A percentile compares a stretch with the other conserved stretches of the same genome.
phyloP scores from a whole-genome alignment of 2,888 invertebrate species.

The Germaria angustata region DNA sequence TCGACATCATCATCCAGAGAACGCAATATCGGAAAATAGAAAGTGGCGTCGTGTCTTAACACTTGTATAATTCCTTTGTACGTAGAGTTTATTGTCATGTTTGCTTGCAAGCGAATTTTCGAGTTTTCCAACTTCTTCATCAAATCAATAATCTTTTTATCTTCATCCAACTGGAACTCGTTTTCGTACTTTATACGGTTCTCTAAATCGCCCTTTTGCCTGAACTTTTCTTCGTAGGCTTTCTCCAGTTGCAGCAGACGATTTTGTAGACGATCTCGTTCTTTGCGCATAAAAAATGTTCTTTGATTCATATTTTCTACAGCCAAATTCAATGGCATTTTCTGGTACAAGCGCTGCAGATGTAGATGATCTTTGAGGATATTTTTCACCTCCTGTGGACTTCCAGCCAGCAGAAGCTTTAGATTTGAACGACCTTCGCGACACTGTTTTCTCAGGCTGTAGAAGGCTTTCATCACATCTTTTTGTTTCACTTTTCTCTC shows the following conservation, averaged over 20 bases:
- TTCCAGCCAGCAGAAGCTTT: constrained; percentile 60
- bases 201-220: constrained; percentile 63
- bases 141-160: constrained; percentile 52
- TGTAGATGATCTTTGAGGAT: constrained; percentile 69
- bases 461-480: background rate
- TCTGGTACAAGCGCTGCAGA: constrained; percentile 69
- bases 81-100: constrained; percentile 68
- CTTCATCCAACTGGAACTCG: constrained; percentile 68
- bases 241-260: constrained; percentile 66
- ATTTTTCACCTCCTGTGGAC: constrained; percentile 68
- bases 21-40: constrained; percentile 71
- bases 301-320: constrained; percentile 71
- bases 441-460: constrained; percentile 67
- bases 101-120: constrained; percentile 69
- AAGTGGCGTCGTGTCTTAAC: constrained; percentile 70
- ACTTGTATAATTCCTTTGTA: constrained; percentile 70
- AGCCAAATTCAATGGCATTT: constrained; percentile 69
- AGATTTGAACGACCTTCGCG: constrained; percentile 68
- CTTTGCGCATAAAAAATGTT: constrained; percentile 71
- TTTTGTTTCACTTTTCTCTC: background rate
- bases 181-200: constrained; percentile 70
- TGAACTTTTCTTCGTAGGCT: background rate
- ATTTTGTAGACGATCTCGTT: constrained; percentile 70
- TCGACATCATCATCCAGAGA: constrained; percentile 71
- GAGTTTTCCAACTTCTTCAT: constrained; percentile 70